A percentile compares a stretch with the other conserved stretches of the same genome.
Evolutionary conservation across 1,140 invertebrate species (phyloP).

Genomic region (Pentalonia nigronervosa): DNA sequence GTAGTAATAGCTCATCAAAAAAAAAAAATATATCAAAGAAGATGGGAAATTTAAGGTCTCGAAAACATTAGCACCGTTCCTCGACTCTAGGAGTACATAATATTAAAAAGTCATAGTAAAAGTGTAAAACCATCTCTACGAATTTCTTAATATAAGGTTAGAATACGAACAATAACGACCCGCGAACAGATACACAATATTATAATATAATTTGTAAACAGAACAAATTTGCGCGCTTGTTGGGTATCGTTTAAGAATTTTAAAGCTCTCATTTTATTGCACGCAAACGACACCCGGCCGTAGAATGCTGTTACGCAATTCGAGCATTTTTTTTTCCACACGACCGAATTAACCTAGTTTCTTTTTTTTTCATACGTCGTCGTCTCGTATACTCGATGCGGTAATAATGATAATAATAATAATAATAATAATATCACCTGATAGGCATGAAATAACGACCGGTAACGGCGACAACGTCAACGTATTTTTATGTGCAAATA

Average conservation of each 20-base stretch:
- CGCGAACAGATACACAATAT: neutral
- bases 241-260: neutral
- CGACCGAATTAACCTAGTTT: constrained; percentile 49
- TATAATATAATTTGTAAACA: neutral
- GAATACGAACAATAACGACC: neutral
- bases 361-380: neutral
- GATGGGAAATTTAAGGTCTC: neutral
- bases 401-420: neutral
- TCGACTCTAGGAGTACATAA: neutral
- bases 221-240: neutral
- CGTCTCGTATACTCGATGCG: neutral
- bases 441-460: constrained; percentile 41
- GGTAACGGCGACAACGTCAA: neutral
- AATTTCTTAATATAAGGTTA: neutral
- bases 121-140: neutral
- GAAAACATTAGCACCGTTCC: neutral
- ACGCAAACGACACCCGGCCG: neutral
- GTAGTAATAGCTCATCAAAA: neutral
- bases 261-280: neutral
- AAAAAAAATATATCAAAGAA: neutral
- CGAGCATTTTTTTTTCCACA: neutral
- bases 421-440: constrained; percentile 30
- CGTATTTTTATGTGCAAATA: neutral
- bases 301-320: neutral
- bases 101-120: neutral